Percentiles rank a stretch among this genome's conserved stretches.
phyloP scores from a whole-genome alignment of 2,888 invertebrate species.

The Stenodera caucasica region DNA sequence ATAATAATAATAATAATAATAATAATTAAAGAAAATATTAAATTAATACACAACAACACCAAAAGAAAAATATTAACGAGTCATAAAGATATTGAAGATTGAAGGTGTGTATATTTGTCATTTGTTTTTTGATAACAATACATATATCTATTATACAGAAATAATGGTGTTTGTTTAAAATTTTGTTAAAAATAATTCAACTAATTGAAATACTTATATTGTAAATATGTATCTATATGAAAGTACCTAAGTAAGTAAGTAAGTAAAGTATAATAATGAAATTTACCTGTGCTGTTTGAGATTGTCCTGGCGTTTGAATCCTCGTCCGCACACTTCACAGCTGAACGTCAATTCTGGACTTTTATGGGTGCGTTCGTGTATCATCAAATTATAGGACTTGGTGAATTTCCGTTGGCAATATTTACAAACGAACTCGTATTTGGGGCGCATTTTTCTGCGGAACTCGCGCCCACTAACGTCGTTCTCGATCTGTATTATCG shows the following conservation, averaged over 20 bases:
- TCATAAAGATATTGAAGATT: background rate
- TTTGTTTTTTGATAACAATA: background rate
- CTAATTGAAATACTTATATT: too few species aligned
- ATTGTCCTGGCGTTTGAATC: slow-evolving; percentile 97
- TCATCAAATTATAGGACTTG: slow-evolving; percentile 97
- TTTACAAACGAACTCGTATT: slow-evolving; percentile 98
- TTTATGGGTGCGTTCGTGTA: slow-evolving; percentile 98
- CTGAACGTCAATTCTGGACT: slow-evolving; percentile 95
- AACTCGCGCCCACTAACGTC: slow-evolving; percentile 85
- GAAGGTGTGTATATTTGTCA: background rate
- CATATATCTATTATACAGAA: background rate
- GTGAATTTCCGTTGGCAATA: slow-evolving; percentile 97
- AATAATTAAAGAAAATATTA: background rate
- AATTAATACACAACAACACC: background rate
- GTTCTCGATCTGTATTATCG: slow-evolving; percentile 87
- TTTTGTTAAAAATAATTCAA: too few species aligned
- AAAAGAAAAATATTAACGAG: background rate
- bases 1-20: background rate
- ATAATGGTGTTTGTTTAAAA: too few species aligned
- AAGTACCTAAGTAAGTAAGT: too few species aligned
- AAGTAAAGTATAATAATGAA: background rate
- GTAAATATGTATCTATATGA: too few species aligned
- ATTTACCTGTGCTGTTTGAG: slow-evolving; percentile 90
- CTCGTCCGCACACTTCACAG: slow-evolving; percentile 97
- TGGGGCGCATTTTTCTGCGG: slow-evolving; percentile 85